These are phyloP conservation scores for Lanistes nyassanus DNA, from an alignment of 1,140 invertebrate genomes.

Conservation along the genomic window DNA sequence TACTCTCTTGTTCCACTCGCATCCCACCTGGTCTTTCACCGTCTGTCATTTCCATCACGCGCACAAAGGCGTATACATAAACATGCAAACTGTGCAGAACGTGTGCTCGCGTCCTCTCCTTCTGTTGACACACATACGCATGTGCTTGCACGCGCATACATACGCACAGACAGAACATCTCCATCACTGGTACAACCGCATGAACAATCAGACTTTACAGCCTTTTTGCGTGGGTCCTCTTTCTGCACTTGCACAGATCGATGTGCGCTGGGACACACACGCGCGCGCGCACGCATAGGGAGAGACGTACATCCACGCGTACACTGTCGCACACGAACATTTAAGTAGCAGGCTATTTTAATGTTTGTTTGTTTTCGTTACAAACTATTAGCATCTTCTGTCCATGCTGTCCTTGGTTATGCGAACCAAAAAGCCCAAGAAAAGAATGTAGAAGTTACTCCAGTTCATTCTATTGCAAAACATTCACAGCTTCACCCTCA, in stretches of 20 bases:
- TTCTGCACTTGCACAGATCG: neutral
- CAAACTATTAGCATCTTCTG: no score
- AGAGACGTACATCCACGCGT: neutral
- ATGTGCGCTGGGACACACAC: neutral
- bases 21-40: no score
- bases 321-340: no score
- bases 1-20: no score
- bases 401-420: no score
- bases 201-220: neutral
- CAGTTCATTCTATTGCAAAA: no score
- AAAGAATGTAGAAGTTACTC: no score
- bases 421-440: no score
- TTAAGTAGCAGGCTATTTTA: no score
- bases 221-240: neutral
- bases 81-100: neutral
- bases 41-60: no score
- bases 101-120: neutral
- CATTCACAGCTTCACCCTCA: no score
- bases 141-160: neutral
- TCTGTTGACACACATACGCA: slow-evolving; percentile 17
- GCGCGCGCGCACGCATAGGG: neutral
- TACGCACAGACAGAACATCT: neutral
- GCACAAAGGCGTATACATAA: slow-evolving; percentile 4
- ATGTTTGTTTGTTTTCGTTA: no score
- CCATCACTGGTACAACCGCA: neutral